Evolutionary conservation across 2,797 vertebrate genomes (phyloP), one percentile per base, ranked within the genome.

Genomic region (Centropyge bicolor): DNA sequence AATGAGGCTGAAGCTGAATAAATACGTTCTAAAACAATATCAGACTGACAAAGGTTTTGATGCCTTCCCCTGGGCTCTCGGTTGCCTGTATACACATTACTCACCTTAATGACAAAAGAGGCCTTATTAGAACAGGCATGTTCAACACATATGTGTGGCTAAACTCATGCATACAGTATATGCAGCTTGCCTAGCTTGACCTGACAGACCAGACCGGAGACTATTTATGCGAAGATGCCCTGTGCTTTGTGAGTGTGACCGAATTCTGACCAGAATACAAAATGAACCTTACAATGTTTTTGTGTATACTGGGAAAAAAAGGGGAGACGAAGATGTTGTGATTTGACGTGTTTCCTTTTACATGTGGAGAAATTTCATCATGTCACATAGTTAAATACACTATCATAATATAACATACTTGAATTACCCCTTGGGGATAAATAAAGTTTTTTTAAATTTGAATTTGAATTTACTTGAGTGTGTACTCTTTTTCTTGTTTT

Each of bases 1-100:
- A 93, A 94, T 93, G 91, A 94, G 92, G 71, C 76, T 92, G 84
- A 91, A 90, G 89, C 88, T 90, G 89, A 91, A 94, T 91, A 91
- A 93, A 94, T 89, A 91, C 19, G 66, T 63, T 86, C 80, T 89
- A 89, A 92, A 94, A 95, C 87, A 92, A 93, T 91, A 92, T 93
- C 48, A 74, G 56, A 64, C 52, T 70, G 52, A 84, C 72, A 92
- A 85, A 87, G 83, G 87, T 89, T 93, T 78, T 78, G 83, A 86
- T 85, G 83, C 80, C 74, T 86, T 72, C 76, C 74, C 73, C 52
- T 85, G 67, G 56, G 68, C 74, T 57, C 60, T 49, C 55, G 35
- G 43, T 63, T 46, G 81, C 75, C 85, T 77, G 74, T 68, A 54
- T 87, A 84, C 88, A 72, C 78, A 92, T 83, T 89, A 90, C 87